These are phyloP conservation scores for Gadopsis marmoratus DNA, from an alignment of 2,797 vertebrate species.

Conservation along the genomic window DNA sequence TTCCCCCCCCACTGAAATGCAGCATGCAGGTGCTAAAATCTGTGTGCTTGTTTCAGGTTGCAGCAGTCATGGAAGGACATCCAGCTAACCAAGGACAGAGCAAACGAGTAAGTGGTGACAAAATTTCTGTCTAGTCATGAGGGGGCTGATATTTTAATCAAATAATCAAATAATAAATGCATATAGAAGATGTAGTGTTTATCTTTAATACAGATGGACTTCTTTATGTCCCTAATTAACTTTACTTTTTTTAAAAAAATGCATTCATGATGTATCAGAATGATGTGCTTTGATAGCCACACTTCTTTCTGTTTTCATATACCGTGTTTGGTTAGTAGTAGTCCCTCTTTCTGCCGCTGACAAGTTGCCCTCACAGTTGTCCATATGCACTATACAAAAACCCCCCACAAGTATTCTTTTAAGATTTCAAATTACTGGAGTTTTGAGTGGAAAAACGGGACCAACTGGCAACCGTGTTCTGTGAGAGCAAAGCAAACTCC, in stretches of 20 bases:
- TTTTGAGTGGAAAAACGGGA: background rate
- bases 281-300: background rate
- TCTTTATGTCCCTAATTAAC: background rate
- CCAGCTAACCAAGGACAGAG: constrained; percentile 72
- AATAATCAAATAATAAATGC: too few species aligned
- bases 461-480: background rate
- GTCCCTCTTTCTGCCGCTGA: background rate
- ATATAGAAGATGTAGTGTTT: too few species aligned
- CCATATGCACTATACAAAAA: background rate
- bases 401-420: background rate
- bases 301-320: background rate
- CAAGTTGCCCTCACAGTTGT: background rate
- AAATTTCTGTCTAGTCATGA: background rate
- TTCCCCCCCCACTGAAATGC: background rate
- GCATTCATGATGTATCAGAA: background rate
- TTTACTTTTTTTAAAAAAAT: background rate
- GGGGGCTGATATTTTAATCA: background rate
- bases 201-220: too few species aligned
- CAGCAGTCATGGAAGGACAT: constrained; percentile 80
- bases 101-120: constrained; percentile 68
- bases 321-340: background rate
- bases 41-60: constrained; percentile 67
- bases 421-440: background rate
- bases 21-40: background rate
- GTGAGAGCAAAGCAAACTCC: background rate